These are phyloP conservation scores for Volucella bombylans DNA, from an alignment of 2,888 invertebrate species.

Conservation along the genomic window DNA sequence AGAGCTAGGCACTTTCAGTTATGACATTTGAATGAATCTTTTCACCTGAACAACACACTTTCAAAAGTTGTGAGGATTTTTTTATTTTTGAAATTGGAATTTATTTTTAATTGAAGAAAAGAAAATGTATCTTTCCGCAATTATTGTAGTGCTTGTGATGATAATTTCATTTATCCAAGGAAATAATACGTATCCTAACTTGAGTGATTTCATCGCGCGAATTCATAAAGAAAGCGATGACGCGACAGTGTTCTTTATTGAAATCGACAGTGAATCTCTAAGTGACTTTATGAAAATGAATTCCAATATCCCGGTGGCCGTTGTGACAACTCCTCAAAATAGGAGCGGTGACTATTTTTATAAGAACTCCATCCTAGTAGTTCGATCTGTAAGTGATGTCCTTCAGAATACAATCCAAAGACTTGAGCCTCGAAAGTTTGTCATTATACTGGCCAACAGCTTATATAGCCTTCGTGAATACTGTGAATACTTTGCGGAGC, in stretches of 20 bases:
- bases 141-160: constrained; percentile 18
- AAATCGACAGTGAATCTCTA: neutral
- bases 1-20: too few relatives aligned
- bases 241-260: constrained; percentile 24
- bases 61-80: too few relatives aligned
- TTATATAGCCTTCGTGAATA: neutral
- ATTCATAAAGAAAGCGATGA: constrained; percentile 13
- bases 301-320: constrained; percentile 11
- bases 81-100: too few relatives aligned
- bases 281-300: constrained; percentile 18
- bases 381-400: constrained; percentile 2
- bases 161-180: neutral
- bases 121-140: constrained; percentile 14
- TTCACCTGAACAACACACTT: too few relatives aligned
- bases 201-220: constrained; percentile 21
- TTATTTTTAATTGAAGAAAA: too few relatives aligned
- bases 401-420: constrained; percentile 33
- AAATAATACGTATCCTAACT: neutral
- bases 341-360: neutral
- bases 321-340: neutral
- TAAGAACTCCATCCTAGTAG: constrained; percentile 2
- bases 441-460: constrained; percentile 9
- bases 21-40: too few relatives aligned
- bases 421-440: neutral
- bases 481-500: constrained; percentile 16